Conservation (phyloP, 1,140 invertebrate genomes). For the Platyura marginata region DNA sequence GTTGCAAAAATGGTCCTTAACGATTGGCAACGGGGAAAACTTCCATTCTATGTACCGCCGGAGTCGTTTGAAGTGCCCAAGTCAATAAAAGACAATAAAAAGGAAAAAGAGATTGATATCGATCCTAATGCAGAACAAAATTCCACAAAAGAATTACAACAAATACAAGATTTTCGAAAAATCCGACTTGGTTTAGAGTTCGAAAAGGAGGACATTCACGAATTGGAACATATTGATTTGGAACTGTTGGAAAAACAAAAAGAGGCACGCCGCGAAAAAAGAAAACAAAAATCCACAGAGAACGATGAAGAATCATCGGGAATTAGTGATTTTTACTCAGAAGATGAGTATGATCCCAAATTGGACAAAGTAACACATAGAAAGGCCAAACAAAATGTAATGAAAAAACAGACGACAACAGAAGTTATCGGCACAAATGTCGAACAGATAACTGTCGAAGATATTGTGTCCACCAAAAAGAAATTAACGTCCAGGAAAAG, state of each 20-base stretch:
- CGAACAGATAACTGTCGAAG: no score
- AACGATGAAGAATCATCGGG: conserved; percentile 25
- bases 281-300: conserved; percentile 14
- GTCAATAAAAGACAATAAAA: conserved; percentile 17
- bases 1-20: conserved; percentile 92
- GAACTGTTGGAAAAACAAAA: conserved; percentile 31
- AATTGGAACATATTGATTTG: conserved; percentile 32
- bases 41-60: conserved; percentile 86
- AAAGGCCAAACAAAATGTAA: conserved; percentile 26
- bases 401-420: no score
- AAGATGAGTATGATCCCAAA: conserved; percentile 31
- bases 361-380: conserved; percentile 22
- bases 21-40: conserved; percentile 95
- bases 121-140: conserved; percentile 2
- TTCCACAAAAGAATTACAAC: conserved; percentile 18
- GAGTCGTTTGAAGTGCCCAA: conserved; percentile 48
- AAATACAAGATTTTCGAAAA: conserved; percentile 60
- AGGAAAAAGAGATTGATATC: conserved; percentile 6
- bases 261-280: conserved; percentile 22
- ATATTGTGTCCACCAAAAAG: no score
- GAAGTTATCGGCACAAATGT: no score
- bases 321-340: conserved; percentile 40
- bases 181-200: conserved; percentile 57
- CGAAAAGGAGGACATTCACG: conserved; percentile 42
- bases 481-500: conserved; percentile 59